Evolutionary conservation across 2,797 vertebrate genomes (phyloP), one percentile per base, ranked within the genome.

Genomic region (Myripristis jacobus): DNA sequence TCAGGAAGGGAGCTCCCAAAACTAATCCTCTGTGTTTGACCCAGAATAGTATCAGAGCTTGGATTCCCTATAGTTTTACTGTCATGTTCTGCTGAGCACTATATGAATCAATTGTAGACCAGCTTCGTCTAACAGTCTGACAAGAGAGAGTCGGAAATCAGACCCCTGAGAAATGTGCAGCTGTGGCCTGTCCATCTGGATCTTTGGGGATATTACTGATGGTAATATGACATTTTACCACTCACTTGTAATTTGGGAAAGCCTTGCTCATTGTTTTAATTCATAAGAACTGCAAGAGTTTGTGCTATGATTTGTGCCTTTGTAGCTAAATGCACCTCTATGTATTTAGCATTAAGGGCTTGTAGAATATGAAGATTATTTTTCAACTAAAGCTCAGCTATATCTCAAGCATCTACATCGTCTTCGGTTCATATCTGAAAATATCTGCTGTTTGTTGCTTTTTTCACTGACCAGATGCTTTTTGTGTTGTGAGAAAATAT

Each of bases 181-280:
- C 80, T 91, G 92, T 58, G 90, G 90, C 66, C 85, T 91, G 79
- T 90, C 87, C 70, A 70, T 91, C 67, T 91, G 92, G 92, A 91
- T 91, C 83, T 87, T 91, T 74, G 86, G 89, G 75, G 89, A 92
- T 85, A 57, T 88, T 53, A 83, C 87, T 78, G 77, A 91, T 82
- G 92, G 92, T 93, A 93, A 92, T 75, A 73, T 82, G 47, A 50
- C 11, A n/a, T 4, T n/a, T n/a, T n/a, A n/a, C n/a, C 75, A n/a
- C 70, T 77, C 72, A 19, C 70, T 74, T 55, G 2, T 67, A 21
- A 22, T 61, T 65, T 73, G n/a, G 59, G 24, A 34, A 47, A 46
- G 36, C 13, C 51, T 16, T 47, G 54, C n/a, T 22, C 7, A 3
- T 12, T 12, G 1, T 47, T 57, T 61, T 12, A 38, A 55, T 29